Conservation (phyloP, 2,797 vertebrate genomes). For the Aplochiton taeniatus region DNA sequence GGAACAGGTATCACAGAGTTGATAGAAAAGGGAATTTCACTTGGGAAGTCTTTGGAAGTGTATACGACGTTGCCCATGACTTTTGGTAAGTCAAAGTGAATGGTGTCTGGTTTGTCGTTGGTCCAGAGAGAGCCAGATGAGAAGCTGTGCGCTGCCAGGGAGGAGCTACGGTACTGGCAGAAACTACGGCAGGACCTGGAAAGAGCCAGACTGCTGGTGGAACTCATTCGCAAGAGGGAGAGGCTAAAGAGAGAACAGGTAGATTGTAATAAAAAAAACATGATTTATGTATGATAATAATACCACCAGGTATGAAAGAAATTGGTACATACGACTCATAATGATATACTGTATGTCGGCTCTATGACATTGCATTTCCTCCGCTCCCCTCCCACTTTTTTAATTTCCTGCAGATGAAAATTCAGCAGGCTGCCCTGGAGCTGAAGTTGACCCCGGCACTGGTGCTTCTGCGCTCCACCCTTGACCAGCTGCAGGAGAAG, state of each 20-base stretch:
- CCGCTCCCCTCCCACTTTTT: background rate
- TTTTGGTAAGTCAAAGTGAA: background rate
- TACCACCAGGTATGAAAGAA: too few species aligned
- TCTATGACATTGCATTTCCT: background rate
- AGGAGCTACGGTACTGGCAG: constrained; percentile 97
- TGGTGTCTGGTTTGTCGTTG: background rate
- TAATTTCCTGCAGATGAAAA: constrained; percentile 81
- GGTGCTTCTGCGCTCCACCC: constrained; percentile 87
- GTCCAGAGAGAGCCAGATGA: constrained; percentile 89
- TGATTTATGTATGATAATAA: too few species aligned
- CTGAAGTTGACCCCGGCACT: constrained; percentile 90
- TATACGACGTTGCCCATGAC: background rate
- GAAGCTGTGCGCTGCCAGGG: constrained; percentile 89
- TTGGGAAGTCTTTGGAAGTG: background rate
- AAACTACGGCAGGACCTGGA: constrained; percentile 95
- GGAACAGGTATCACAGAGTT: constrained; percentile 80
- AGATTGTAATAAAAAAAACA: constrained; percentile 10
- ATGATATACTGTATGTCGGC: too few species aligned
- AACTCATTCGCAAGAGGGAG: constrained; percentile 86
- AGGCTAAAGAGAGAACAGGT: constrained; percentile 88
- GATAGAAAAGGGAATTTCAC: constrained; percentile 11
- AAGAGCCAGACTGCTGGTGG: constrained; percentile 90
- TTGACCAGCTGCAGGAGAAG: constrained; percentile 95
- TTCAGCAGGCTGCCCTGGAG: constrained; percentile 92
- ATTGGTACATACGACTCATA: too few species aligned